Percentiles rank a stretch among this genome's conserved stretches.
phyloP scores from a whole-genome alignment of 2,888 invertebrate genomes.

The Drosophila yooni region DNA sequence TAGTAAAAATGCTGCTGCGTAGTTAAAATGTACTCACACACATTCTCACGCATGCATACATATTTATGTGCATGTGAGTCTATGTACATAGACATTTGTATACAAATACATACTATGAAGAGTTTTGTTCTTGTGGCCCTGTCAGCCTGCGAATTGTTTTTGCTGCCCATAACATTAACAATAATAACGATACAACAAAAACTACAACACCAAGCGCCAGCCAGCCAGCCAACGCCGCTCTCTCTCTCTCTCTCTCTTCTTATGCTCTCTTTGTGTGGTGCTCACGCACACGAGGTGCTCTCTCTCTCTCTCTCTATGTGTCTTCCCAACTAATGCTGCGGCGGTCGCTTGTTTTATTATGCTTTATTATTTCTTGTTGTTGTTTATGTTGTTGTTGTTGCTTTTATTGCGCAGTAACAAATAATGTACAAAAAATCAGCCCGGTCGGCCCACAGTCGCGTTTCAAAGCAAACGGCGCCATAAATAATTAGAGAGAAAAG shows the following conservation, averaged over 20 bases:
- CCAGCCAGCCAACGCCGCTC: not conserved
- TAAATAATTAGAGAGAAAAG: slow-evolving; percentile 52
- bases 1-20: slow-evolving; percentile 71
- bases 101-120: slow-evolving; percentile 28
- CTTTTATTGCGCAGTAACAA: slow-evolving; percentile 73
- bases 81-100: slow-evolving; percentile 15
- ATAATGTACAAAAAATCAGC: slow-evolving; percentile 51
- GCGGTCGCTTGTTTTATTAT: slow-evolving; percentile 66
- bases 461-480: slow-evolving; percentile 50
- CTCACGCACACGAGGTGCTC: slow-evolving; percentile 23
- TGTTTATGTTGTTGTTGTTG: slow-evolving; percentile 54
- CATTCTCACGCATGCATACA: slow-evolving; percentile 15
- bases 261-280: slow-evolving; percentile 17
- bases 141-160: slow-evolving; percentile 58
- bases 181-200: slow-evolving; percentile 15
- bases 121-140: slow-evolving; percentile 29
- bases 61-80: slow-evolving; percentile 17
- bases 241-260: slow-evolving; percentile 13
- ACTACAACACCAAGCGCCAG: not conserved
- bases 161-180: slow-evolving; percentile 22
- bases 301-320: slow-evolving; percentile 20
- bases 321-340: slow-evolving; percentile 52
- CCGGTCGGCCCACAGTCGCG: slow-evolving; percentile 19
- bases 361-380: slow-evolving; percentile 63
- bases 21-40: slow-evolving; percentile 62